Conservation (phyloP, 2,797 vertebrate genomes). For the Petrocephalus schoutedeni region DNA sequence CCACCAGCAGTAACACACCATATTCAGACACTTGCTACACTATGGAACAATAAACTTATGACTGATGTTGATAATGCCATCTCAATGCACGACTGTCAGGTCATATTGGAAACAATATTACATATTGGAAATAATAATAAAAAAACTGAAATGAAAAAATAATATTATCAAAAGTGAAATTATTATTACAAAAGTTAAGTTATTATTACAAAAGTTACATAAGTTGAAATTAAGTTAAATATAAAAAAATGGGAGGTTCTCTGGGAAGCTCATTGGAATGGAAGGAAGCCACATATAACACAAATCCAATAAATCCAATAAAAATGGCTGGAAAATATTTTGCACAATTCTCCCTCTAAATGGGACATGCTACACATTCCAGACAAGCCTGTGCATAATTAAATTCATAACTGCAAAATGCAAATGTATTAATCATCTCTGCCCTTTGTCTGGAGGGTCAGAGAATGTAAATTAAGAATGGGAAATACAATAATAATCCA, state of each 20-base stretch:
- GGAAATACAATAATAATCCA: slow-evolving; percentile 28
- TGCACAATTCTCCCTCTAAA: not conserved
- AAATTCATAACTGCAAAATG: slow-evolving; percentile 24
- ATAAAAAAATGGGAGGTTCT: not conserved
- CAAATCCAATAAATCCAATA: not conserved
- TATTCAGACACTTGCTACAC: not conserved
- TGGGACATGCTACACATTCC: not conserved
- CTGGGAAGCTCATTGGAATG: not conserved
- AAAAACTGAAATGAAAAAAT: not conserved
- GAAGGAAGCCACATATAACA: not conserved
- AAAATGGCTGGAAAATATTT: not conserved
- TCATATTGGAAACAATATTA: not conserved
- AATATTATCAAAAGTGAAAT: not conserved
- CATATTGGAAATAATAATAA: not conserved
- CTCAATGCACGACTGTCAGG: not conserved
- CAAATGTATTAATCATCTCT: slow-evolving; percentile 18
- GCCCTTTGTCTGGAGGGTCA: not conserved
- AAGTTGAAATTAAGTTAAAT: not conserved
- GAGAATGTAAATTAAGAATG: slow-evolving; percentile 25
- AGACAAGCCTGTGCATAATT: not conserved
- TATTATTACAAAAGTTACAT: not conserved
- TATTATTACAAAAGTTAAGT: not conserved
- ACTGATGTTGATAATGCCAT: not conserved
- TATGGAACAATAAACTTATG: not conserved
- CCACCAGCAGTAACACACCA: not conserved